Evolutionary conservation across 2,888 invertebrate species (phyloP).

Genomic region (Agrilus mali): DNA sequence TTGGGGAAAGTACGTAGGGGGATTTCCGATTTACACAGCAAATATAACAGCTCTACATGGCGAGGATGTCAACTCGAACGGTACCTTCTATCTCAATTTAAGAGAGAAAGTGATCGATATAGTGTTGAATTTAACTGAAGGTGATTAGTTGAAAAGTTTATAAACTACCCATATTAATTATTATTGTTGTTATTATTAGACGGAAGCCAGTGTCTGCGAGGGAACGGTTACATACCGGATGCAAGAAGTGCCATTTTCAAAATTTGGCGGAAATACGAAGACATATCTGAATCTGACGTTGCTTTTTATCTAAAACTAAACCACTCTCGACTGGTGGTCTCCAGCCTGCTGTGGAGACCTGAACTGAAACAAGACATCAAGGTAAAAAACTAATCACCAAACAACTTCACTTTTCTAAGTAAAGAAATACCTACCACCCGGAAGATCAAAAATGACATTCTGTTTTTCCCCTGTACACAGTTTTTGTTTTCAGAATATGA

Average conservation of each 20-base stretch:
- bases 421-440: too few species aligned
- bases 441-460: too few species aligned
- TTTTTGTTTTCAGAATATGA: slow-evolving; percentile 28
- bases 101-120: slow-evolving; percentile 46
- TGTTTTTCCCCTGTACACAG: background rate
- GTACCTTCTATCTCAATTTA: slow-evolving; percentile 45
- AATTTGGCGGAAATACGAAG: slow-evolving; percentile 73
- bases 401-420: too few species aligned
- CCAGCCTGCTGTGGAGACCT: slow-evolving; percentile 69
- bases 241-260: slow-evolving; percentile 62
- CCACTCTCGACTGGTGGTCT: slow-evolving; percentile 70
- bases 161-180: slow-evolving; percentile 12
- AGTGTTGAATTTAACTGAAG: slow-evolving; percentile 56
- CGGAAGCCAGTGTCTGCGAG: slow-evolving; percentile 51
- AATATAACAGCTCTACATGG: slow-evolving; percentile 46
- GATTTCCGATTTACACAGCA: slow-evolving; percentile 40
- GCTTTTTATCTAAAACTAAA: slow-evolving; percentile 70
- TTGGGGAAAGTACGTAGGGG: slow-evolving; percentile 37
- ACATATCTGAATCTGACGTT: slow-evolving; percentile 63
- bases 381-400: too few species aligned
- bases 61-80: slow-evolving; percentile 45
- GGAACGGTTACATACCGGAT: slow-evolving; percentile 66
- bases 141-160: slow-evolving; percentile 29
- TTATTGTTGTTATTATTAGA: slow-evolving; percentile 32
- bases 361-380: slow-evolving; percentile 51